These are phyloP conservation scores for Caloenas nicobarica DNA, from an alignment of 2,113 vertebrate genomes.

Conservation along the genomic window DNA sequence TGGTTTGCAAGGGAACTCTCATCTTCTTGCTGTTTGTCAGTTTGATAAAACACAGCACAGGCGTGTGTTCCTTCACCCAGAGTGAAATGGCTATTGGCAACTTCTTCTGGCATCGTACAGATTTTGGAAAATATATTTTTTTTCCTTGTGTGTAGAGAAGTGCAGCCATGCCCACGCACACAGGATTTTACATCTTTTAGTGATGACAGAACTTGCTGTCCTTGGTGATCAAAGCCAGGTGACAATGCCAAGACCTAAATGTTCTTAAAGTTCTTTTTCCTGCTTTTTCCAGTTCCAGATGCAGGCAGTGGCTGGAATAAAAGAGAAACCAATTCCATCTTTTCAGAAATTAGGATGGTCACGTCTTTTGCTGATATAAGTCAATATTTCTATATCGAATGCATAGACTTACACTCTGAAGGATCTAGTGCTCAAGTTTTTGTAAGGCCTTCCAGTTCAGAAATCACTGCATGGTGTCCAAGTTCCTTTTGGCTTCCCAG, in stretches of 20 bases:
- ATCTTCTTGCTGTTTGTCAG: neutral
- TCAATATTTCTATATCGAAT: neutral
- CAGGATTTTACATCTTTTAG: neutral
- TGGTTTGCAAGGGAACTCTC: neutral
- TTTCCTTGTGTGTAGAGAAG: neutral
- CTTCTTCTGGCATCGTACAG: neutral
- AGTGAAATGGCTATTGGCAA: neutral
- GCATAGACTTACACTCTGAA: neutral
- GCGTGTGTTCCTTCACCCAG: fast-evolving
- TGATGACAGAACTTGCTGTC: neutral
- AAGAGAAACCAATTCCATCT: neutral
- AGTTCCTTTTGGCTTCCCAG: neutral
- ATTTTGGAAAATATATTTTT: neutral
- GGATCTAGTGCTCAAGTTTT: neutral
- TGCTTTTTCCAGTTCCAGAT: neutral
- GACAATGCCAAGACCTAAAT: neutral
- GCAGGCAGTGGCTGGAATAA: neutral
- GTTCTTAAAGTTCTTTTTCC: neutral
- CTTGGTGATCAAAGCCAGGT: neutral
- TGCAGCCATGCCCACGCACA: fast-evolving
- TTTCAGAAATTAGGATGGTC: neutral
- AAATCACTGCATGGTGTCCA: fast-evolving
- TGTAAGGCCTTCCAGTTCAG: neutral
- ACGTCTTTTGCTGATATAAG: neutral
- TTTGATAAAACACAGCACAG: neutral